These are phyloP conservation scores for Trogon melanurus DNA, from an alignment of 2,113 vertebrate species.

Conservation along the genomic window DNA sequence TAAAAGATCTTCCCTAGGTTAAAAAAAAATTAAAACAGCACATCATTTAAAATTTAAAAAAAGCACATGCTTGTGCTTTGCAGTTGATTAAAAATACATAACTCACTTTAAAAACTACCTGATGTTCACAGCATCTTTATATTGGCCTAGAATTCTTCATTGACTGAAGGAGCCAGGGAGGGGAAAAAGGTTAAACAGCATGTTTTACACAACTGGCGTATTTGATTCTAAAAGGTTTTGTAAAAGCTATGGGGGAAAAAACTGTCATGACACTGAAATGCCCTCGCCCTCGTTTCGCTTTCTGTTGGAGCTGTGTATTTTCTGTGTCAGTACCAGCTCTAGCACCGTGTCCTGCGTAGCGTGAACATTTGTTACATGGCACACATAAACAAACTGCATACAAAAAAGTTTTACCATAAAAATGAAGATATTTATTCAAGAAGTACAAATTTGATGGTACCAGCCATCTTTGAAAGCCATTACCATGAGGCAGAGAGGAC, in stretches of 20 bases:
- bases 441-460: constrained; percentile 78
- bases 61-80: constrained; percentile 21
- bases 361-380: background rate
- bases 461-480: constrained; percentile 77
- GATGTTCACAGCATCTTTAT: background rate
- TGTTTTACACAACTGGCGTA: background rate
- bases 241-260: background rate
- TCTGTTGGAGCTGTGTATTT: background rate
- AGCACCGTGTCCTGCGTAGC: rapidly evolving
- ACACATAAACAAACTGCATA: background rate
- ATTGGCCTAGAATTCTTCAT: background rate
- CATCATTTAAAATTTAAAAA: constrained; percentile 1
- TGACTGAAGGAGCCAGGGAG: background rate
- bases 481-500: constrained; percentile 72
- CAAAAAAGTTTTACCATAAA: constrained; percentile 59
- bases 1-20: background rate
- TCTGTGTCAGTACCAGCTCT: background rate
- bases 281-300: background rate
- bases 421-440: constrained; percentile 77
- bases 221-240: background rate
- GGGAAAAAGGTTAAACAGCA: background rate
- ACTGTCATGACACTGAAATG: background rate
- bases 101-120: background rate
- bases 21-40: background rate
- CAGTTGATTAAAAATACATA: background rate